A percentile compares a stretch with the other conserved stretches of the same genome.
Evolutionary conservation across 2,797 vertebrate species (phyloP).

Genomic region (Spatula versicolor): DNA sequence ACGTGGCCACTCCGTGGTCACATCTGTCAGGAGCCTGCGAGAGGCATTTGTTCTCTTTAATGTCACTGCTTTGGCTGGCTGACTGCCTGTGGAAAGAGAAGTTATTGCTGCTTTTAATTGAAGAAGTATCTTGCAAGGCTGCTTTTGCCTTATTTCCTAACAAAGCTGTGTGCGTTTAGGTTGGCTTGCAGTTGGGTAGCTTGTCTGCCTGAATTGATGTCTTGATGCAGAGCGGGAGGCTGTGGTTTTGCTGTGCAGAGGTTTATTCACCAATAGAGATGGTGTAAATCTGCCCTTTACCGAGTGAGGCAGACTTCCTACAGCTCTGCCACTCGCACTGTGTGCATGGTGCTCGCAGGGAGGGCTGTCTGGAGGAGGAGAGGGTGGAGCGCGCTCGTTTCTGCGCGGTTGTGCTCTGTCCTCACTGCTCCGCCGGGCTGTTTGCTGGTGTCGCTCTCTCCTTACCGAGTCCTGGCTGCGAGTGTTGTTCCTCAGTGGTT

Average conservation of each 20-base stretch:
- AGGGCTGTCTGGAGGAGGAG: neutral
- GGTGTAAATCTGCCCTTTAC: neutral
- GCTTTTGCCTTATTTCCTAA: neutral
- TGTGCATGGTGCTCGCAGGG: fast-evolving
- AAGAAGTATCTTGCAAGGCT: neutral
- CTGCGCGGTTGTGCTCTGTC: fast-evolving
- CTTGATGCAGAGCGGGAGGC: neutral
- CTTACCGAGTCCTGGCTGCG: neutral
- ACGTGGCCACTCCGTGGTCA: neutral
- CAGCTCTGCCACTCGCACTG: fast-evolving
- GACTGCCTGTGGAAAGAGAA: neutral
- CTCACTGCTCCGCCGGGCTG: neutral
- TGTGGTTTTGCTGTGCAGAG: neutral
- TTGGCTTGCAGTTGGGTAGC: neutral
- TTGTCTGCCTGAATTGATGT: fast-evolving
- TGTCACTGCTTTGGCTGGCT: neutral
- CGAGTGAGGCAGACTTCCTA: neutral
- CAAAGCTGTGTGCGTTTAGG: neutral
- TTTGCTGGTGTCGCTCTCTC: neutral
- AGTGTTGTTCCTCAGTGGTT: neutral
- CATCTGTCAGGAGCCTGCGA: fast-evolving
- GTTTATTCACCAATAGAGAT: fast-evolving
- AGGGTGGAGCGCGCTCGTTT: neutral
- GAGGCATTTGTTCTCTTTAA: fast-evolving
- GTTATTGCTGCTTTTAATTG: fast-evolving